Conservation (phyloP, 1,140 invertebrate species). For the Megalopta genalis region DNA sequence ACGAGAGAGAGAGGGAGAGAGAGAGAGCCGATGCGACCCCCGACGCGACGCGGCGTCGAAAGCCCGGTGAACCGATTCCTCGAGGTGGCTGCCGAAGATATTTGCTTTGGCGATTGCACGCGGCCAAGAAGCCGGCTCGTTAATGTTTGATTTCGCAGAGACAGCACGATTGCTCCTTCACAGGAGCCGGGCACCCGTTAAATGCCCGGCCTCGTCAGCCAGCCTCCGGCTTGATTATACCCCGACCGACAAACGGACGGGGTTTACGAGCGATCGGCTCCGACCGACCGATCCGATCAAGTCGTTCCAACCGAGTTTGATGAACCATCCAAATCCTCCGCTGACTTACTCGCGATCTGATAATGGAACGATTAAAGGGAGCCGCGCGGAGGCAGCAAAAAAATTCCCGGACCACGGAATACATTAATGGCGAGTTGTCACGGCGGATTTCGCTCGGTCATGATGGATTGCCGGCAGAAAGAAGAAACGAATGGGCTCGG, state of each 20-base stretch:
- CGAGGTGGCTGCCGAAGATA: background rate
- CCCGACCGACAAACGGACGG: background rate
- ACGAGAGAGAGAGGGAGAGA: background rate
- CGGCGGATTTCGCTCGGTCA: conserved; percentile 24
- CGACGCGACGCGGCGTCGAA: no score
- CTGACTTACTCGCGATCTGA: background rate
- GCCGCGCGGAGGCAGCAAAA: background rate
- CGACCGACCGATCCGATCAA: background rate
- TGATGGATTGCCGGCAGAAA: conserved; percentile 40
- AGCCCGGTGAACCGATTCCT: no score
- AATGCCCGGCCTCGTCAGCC: background rate
- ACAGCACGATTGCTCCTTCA: background rate
- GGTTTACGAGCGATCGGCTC: background rate
- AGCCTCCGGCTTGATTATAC: background rate
- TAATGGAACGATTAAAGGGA: conserved; percentile 20
- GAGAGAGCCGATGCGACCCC: no score
- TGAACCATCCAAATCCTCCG: background rate
- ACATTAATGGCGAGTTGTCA: conserved; percentile 39
- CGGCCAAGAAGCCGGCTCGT: background rate
- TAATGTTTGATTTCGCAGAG: background rate
- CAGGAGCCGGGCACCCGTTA: background rate
- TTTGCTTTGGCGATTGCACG: background rate
- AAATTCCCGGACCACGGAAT: conserved; percentile 10
- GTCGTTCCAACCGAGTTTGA: background rate
- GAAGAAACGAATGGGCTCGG: conserved; percentile 34